Percentiles rank a stretch among this genome's conserved stretches.
phyloP scores from a whole-genome alignment of 2,888 invertebrate species.

The Hesperia comma region DNA sequence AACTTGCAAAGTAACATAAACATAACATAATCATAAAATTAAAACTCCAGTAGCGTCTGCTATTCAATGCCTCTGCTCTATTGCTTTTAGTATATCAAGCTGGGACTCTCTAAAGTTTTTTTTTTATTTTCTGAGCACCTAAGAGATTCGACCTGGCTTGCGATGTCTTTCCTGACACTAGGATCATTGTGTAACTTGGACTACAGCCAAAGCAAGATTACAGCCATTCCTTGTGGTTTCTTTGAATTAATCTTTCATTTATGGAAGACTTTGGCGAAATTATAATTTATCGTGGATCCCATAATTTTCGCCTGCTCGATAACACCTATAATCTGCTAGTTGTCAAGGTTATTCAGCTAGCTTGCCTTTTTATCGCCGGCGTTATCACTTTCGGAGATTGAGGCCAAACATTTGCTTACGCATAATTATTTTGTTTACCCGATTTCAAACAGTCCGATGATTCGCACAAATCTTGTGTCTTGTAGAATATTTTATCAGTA shows the following conservation, averaged over 20 bases:
- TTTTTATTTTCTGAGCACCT: too few species aligned
- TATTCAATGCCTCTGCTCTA: too few species aligned
- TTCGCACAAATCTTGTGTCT: too few species aligned
- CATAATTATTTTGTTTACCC: background rate
- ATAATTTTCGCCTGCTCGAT: background rate
- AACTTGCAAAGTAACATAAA: too few species aligned
- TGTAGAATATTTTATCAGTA: too few species aligned
- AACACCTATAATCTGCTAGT: background rate
- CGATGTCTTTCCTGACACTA: conserved; percentile 3
- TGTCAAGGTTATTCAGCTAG: background rate
- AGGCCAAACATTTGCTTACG: background rate
- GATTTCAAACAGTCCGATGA: too few species aligned
- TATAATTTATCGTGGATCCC: background rate
- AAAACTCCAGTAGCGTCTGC: too few species aligned
- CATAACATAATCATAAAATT: too few species aligned
- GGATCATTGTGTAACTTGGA: conserved; percentile 7
- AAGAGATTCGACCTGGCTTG: background rate
- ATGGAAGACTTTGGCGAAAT: background rate
- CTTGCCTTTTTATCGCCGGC: background rate
- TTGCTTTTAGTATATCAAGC: too few species aligned
- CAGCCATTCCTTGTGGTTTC: conserved; percentile 2
- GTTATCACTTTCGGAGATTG: background rate
- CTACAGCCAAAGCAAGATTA: conserved; percentile 8
- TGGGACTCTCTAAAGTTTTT: too few species aligned
- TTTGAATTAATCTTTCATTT: background rate